Conservation (phyloP, 92 coral and sea anemone genomes). For the Umimayanthus chanpuru region DNA sequence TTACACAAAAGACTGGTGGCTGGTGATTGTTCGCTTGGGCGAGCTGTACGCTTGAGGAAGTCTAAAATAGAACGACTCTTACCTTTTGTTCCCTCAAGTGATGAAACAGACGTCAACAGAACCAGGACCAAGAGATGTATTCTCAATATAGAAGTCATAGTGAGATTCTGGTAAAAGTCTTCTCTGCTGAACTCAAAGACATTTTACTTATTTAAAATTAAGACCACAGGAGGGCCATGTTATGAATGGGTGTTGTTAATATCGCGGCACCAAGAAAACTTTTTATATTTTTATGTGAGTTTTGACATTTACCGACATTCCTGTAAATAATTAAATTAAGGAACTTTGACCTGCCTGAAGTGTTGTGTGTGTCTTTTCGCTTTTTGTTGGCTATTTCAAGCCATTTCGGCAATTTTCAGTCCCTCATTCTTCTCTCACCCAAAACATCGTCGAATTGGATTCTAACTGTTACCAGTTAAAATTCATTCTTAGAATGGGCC, state of each 20-base stretch:
- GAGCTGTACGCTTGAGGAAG: not conserved
- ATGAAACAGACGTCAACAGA: not conserved
- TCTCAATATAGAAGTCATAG: not conserved
- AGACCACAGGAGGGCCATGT: too few species aligned
- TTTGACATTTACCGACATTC: too few species aligned
- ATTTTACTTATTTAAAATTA: not conserved
- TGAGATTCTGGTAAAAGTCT: not conserved
- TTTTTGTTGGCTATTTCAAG: too few species aligned
- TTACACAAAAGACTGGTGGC: constrained; percentile 4
- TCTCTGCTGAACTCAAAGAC: not conserved
- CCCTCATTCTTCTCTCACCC: too few species aligned
- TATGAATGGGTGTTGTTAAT: too few species aligned
- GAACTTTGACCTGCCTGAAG: too few species aligned
- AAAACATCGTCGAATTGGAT: not conserved
- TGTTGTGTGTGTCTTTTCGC: too few species aligned
- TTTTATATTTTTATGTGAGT: too few species aligned
- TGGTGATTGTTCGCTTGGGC: not conserved
- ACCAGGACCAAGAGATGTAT: not conserved
- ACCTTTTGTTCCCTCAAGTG: constrained; percentile 21
- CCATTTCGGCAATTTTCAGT: too few species aligned
- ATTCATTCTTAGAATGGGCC: not conserved
- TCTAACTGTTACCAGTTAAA: not conserved
- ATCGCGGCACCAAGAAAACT: too few species aligned
- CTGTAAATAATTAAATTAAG: too few species aligned
- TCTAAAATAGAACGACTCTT: not conserved